Evolutionary conservation across 2,113 vertebrate genomes (phyloP).

Genomic region (Apodemus speciosus): DNA sequence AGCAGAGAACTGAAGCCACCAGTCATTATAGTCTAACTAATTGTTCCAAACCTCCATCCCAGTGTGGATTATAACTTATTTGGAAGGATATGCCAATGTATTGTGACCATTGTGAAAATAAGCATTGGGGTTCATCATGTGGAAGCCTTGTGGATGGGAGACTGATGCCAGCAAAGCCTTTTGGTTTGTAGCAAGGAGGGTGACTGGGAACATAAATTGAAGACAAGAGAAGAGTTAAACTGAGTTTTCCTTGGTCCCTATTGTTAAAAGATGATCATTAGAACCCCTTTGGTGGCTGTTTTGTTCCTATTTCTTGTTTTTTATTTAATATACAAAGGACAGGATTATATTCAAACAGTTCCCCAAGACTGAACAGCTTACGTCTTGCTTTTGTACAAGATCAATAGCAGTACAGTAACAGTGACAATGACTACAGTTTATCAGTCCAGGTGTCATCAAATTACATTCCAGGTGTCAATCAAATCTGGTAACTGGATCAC

Average conservation of each 20-base stretch:
- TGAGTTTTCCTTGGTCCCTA: background rate
- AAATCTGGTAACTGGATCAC: background rate
- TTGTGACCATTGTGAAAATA: slow-evolving; percentile 68
- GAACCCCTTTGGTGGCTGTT: background rate
- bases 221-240: background rate
- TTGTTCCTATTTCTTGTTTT: slow-evolving; percentile 22
- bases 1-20: background rate
- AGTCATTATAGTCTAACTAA: slow-evolving; percentile 81
- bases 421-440: background rate
- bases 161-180: background rate
- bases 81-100: slow-evolving; percentile 73
- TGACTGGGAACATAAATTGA: background rate
- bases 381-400: background rate
- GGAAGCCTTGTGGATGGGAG: background rate
- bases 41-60: slow-evolving; percentile 78
- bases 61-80: slow-evolving; percentile 78
- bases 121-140: background rate
- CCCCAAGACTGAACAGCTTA: background rate
- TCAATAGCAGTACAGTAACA: background rate
- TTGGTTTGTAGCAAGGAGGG: background rate
- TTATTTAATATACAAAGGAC: slow-evolving; percentile 12
- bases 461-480: background rate
- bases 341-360: background rate
- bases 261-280: slow-evolving; percentile 13
- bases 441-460: slow-evolving; percentile 5